A percentile compares a stretch with the other conserved stretches of the same genome.
These are phyloP conservation scores for Chiroxiphia lanceolata DNA, from an alignment of 2,797 vertebrate species.

Conservation along the genomic window DNA sequence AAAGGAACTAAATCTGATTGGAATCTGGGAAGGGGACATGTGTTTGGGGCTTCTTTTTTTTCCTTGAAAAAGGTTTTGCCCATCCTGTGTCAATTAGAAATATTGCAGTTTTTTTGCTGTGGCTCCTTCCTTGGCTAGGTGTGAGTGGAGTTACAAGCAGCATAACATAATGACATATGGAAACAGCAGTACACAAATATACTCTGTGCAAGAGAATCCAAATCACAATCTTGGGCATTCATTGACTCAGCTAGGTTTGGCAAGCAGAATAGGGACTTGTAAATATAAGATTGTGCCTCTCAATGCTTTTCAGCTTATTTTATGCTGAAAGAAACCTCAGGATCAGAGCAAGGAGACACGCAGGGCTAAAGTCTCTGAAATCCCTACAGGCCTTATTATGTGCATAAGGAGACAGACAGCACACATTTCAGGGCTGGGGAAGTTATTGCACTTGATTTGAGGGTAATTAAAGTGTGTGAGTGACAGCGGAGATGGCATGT, in stretches of 20 bases:
- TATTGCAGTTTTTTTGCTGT: neutral
- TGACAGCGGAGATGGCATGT: slow-evolving; percentile 41
- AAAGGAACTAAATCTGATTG: neutral
- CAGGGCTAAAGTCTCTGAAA: slow-evolving; percentile 52
- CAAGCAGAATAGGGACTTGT: neutral
- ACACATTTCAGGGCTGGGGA: slow-evolving; percentile 37
- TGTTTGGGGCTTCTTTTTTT: neutral
- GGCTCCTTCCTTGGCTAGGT: neutral
- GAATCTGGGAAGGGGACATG: neutral
- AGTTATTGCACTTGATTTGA: slow-evolving; percentile 61
- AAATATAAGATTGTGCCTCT: slow-evolving; percentile 34
- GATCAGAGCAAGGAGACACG: slow-evolving; percentile 20
- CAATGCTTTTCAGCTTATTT: slow-evolving; percentile 18
- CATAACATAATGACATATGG: neutral
- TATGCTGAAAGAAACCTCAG: slow-evolving; percentile 51
- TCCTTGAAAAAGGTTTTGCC: neutral
- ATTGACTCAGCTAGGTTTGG: neutral
- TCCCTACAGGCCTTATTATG: slow-evolving; percentile 52
- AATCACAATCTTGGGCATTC: neutral
- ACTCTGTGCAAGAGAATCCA: neutral
- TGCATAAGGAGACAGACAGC: slow-evolving; percentile 43
- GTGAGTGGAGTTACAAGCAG: neutral
- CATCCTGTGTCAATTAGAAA: neutral
- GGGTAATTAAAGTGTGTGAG: slow-evolving; percentile 41
- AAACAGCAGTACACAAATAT: slow-evolving; percentile 2